Evolutionary conservation across 2,113 vertebrate species (phyloP), one percentile per base, ranked within the genome.

Genomic region (Tachycineta bicolor): DNA sequence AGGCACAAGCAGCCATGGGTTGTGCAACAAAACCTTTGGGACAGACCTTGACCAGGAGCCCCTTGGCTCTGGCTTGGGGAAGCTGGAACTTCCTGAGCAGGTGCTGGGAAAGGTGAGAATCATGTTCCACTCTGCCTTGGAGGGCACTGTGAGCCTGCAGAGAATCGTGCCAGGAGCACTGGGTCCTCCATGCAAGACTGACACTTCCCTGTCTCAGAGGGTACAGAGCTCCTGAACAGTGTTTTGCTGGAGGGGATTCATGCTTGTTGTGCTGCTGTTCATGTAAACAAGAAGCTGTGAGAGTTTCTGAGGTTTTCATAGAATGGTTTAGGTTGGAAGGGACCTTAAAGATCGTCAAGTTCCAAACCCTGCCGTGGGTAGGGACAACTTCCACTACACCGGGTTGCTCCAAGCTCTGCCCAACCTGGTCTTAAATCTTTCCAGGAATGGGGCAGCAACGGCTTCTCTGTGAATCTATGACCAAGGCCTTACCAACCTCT

Each of bases 231-330:
- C 17, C 56, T 47, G 25, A 46, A 7, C 6, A 8, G 73, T 16
- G 12, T 34, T 83, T n/a, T 76, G 24, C 50, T 60, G 33, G 46
- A 60, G 33, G 25, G 6, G 4, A 23, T 25, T 79, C 19, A 2
- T 0, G 11, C 25, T n/a, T 17, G 26, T 43, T 17, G 26, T 43
- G 5, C 52, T 52, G 47, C 60, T n/a, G 10, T 17, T 73, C 6
- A 0, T 6, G 26, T 60, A 4, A 78, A 44, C 1, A 14, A 2
- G 8, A 28, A 44, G 18, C 5, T 25, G 18, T 26, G 31, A 24
- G 39, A 33, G n/a, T 33, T 17, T 14, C 19, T 19, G 55, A 25
- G 43, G 10, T 39, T 62, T 22, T 31, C 26, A 31, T 3, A 41
- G 50, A 58, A 49, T 31, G 19, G 31, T 43, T 58, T 65, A 22